phyloP scores from a whole-genome alignment of 2,113 vertebrate species.

The Taxidea taxus region DNA sequence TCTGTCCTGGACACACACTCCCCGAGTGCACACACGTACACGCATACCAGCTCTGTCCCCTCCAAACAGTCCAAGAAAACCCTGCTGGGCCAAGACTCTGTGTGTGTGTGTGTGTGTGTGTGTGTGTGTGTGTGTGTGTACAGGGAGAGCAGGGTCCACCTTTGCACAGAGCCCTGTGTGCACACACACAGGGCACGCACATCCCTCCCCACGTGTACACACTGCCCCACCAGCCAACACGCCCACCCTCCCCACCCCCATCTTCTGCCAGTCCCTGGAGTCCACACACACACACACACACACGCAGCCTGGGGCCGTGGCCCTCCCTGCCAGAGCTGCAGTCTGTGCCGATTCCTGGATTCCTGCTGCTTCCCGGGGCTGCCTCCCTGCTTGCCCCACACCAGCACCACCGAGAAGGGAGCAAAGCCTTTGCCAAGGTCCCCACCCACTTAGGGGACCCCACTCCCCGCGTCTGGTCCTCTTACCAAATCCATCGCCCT shows the following conservation, averaged over 20 bases:
- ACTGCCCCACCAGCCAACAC: conserved; percentile 33
- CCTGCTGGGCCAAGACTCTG: not conserved
- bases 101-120: not conserved
- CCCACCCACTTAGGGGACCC: not conserved
- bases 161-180: not conserved
- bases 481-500: not conserved
- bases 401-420: not conserved
- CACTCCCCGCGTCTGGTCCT: not conserved
- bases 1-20: not conserved
- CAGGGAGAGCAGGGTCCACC: not conserved
- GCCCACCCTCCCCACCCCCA: not conserved
- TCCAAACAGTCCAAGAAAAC: not conserved
- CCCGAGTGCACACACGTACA: not conserved
- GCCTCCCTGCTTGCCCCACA: not conserved
- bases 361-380: not conserved
- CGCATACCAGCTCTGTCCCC: not conserved
- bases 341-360: not conserved
- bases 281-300: not conserved
- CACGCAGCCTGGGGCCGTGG: not conserved
- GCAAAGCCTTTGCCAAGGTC: not conserved
- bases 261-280: not conserved
- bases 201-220: conserved; percentile 38
- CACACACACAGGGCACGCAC: not conserved
- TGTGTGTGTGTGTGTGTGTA: not conserved
- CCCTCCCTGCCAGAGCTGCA: conserved; percentile 54